Base-by-base conservation (phyloP, 2,888 invertebrate species). In the Meiosimyza platycephala region DNA sequence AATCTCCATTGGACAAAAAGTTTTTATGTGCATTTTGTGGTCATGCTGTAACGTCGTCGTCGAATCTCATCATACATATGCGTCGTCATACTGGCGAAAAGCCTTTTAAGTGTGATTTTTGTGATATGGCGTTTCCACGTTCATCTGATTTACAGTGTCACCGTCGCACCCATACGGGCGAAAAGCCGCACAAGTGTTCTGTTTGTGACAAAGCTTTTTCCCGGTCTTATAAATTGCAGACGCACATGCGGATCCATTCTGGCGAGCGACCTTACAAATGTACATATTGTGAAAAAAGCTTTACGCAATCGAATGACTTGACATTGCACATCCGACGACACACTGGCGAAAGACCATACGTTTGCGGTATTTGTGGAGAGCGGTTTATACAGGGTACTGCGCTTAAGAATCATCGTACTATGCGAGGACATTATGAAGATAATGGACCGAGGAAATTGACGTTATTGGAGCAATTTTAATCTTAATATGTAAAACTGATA, bases 281-380 rank as follows among this genome's bases (percentile, higher is more conserved):
- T 77, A 89, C 89, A 3, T 90, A 85, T 64, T 88, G 88, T 69
- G 85, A 86, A 33, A 86, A 86, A 74, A 85, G 86, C 40, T 93
- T 93, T 83, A 91, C 92, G 0, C 93, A 93, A 84, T 93, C 92
- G 67, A 93, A 93, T 83, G 93, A 93, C 80, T 86, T 93, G 65
- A 92, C 92, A 0, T 82, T 93, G 16, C 93, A 93, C 81, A 90
- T 93, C 79, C 89, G 93, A 0, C 88, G 93, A 0, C 93, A 93
- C 81, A 93, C 93, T 0, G 93, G 92, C 11, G 84, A 84, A 75
- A 74, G 79, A 1, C 79, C 79, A 2, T 79, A 78, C 64, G 75
- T 74, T 15, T 84, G 84, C 48, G 81, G 81, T 54, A 79, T 81
- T 3, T 84, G 84, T 33, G 84, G 84, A 11, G 84, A 84, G 54